phyloP scores from a whole-genome alignment of 2,888 invertebrate species.

The Therioaphis trifolii region DNA sequence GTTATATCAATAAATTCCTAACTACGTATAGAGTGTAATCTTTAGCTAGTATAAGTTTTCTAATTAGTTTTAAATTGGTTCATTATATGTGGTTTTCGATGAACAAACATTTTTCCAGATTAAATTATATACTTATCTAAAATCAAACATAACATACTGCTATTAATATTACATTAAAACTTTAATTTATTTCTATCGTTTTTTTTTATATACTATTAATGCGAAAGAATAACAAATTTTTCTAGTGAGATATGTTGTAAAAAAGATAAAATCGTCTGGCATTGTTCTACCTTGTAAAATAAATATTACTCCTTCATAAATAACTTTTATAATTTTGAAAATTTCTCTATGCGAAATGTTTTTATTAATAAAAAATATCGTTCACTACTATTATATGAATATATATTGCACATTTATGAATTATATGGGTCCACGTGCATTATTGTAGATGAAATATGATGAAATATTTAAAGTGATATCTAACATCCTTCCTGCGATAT shows the following conservation, averaged over 20 bases:
- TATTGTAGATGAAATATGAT: too few species aligned
- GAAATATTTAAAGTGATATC: too few species aligned
- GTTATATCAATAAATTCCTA: too few species aligned
- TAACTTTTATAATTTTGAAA: slow-evolving; percentile 40
- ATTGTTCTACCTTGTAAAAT: neutral
- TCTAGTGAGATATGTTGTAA: slow-evolving; percentile 26
- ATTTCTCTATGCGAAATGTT: slow-evolving; percentile 20
- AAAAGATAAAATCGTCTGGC: slow-evolving; percentile 41
- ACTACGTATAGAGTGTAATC: neutral
- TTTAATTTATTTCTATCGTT: neutral
- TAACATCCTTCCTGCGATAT: too few species aligned
- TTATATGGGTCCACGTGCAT: too few species aligned
- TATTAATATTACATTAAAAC: neutral
- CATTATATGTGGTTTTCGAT: neutral
- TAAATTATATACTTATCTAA: neutral
- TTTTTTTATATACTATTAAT: neutral
- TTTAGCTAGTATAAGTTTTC: neutral
- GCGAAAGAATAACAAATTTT: neutral
- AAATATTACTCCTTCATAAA: slow-evolving; percentile 37
- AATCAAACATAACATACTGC: neutral
- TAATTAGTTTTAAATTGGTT: neutral
- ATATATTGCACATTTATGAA: too few species aligned
- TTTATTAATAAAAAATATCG: neutral
- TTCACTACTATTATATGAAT: neutral
- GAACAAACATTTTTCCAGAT: too few species aligned